A percentile compares a stretch with the other conserved stretches of the same genome.
These are phyloP conservation scores for Acanthosepion pharaonis DNA, from an alignment of 2,888 invertebrate species.

Conservation along the genomic window DNA sequence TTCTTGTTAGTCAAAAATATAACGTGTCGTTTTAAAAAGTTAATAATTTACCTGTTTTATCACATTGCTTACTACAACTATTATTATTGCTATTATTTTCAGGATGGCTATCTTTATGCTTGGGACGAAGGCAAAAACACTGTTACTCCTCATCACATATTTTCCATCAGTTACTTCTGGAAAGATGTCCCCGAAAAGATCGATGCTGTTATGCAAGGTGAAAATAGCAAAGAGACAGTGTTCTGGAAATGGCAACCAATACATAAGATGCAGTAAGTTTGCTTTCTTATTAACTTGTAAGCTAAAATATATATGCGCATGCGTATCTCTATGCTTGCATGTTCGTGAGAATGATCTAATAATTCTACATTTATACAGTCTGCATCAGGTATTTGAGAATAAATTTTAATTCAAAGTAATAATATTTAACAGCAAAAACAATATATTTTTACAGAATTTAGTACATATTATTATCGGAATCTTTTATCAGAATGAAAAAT, in stretches of 20 bases:
- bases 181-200: background rate
- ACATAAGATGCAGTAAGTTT: background rate
- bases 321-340: background rate
- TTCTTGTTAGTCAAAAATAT: too few species aligned
- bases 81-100: background rate
- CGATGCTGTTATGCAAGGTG: background rate
- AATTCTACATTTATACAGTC: too few species aligned
- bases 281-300: background rate
- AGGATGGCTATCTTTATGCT: background rate
- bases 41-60: too few species aligned
- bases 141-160: background rate
- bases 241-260: background rate
- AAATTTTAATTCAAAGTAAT: too few species aligned
- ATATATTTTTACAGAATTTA: too few species aligned
- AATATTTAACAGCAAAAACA: too few species aligned
- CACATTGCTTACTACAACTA: background rate
- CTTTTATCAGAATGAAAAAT: too few species aligned
- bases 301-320: too few species aligned
- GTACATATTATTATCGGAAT: too few species aligned
- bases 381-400: too few species aligned
- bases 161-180: background rate
- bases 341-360: too few species aligned
- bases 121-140: background rate
- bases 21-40: too few species aligned
- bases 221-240: background rate